phyloP scores from a whole-genome alignment of 2,797 vertebrate species.

The Myiothlypis chrysogaster region DNA sequence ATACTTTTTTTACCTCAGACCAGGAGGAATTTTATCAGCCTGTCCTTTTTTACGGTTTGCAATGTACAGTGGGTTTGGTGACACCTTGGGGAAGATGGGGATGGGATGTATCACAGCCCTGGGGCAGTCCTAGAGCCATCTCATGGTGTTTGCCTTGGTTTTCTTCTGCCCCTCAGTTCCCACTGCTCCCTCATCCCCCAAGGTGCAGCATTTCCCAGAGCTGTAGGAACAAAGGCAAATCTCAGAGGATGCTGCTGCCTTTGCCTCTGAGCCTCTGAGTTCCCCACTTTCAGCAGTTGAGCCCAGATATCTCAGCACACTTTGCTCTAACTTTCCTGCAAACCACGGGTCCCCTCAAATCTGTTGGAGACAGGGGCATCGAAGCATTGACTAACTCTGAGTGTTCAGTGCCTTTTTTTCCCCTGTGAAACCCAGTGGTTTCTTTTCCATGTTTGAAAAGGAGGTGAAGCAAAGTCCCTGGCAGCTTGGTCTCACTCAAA shows the following conservation, averaged over 20 bases:
- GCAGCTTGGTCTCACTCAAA: neutral
- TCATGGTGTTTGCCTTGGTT: neutral
- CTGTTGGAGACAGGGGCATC: neutral
- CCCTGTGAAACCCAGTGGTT: rapidly evolving
- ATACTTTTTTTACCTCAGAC: neutral
- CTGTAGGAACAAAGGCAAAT: rapidly evolving
- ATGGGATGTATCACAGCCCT: neutral
- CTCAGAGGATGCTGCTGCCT: neutral
- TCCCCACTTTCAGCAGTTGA: neutral
- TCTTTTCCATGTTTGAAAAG: neutral
- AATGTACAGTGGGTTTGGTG: neutral
- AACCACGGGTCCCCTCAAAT: rapidly evolving
- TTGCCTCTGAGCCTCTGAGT: neutral
- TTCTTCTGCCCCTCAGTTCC: neutral
- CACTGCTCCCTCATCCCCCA: neutral
- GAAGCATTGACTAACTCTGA: neutral
- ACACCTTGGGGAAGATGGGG: neutral
- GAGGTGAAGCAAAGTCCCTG: neutral
- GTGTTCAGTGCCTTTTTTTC: neutral
- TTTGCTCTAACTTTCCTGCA: neutral
- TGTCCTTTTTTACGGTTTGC: neutral
- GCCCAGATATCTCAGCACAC: rapidly evolving
- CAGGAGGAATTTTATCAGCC: neutral
- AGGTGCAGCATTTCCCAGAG: neutral
- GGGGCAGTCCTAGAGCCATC: neutral